Percentiles rank a stretch among this genome's conserved stretches.
Evolutionary conservation across 2,888 invertebrate genomes (phyloP).

Genomic region (Polydrusus pterygomalis): DNA sequence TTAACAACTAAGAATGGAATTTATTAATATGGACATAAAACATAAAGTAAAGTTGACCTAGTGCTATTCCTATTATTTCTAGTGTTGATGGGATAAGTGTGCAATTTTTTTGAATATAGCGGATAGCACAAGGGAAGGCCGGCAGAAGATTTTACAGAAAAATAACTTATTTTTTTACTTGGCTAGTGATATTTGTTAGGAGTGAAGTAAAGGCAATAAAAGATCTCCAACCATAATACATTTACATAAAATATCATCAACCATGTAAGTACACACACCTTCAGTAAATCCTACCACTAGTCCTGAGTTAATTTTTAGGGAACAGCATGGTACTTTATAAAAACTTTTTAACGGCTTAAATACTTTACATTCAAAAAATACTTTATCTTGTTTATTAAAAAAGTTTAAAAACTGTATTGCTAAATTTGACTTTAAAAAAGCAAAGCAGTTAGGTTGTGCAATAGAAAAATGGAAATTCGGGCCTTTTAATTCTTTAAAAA

Average conservation of each 20-base stretch:
- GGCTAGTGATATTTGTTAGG: too few species aligned
- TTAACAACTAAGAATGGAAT: too few species aligned
- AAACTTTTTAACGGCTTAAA: constrained; percentile 9
- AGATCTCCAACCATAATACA: background rate
- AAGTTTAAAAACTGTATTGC: background rate
- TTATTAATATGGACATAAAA: too few species aligned
- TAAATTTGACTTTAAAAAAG: background rate
- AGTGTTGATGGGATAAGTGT: too few species aligned
- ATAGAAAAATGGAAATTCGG: background rate
- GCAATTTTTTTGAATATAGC: too few species aligned
- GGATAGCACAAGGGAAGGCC: too few species aligned
- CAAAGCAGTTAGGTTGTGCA: background rate
- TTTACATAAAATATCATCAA: background rate
- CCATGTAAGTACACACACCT: background rate
- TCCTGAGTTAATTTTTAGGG: constrained; percentile 11
- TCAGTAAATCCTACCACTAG: background rate
- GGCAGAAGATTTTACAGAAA: too few species aligned
- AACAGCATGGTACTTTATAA: constrained; percentile 7
- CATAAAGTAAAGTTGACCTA: too few species aligned
- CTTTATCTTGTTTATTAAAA: background rate
- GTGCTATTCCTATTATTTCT: too few species aligned
- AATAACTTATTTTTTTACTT: too few species aligned
- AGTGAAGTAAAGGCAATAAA: background rate
- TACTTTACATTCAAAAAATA: constrained; percentile 6
- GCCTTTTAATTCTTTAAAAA: background rate